phyloP scores from a whole-genome alignment of 2,888 invertebrate genomes.

The Polymixis flavicincta region DNA sequence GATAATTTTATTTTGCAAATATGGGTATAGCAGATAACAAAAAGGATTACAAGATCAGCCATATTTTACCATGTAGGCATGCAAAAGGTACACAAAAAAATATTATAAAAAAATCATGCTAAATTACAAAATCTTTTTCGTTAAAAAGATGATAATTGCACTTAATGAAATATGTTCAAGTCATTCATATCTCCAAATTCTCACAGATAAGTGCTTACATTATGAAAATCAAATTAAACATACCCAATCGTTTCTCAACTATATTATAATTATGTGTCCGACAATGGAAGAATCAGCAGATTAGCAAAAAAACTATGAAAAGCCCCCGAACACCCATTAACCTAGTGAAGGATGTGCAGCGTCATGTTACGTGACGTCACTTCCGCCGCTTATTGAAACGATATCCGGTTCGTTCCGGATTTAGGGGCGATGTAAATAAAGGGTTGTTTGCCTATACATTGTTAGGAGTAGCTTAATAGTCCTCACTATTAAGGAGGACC shows the following conservation, averaged over 20 bases:
- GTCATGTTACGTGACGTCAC: conserved; percentile 72
- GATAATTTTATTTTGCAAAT: too few relatives aligned
- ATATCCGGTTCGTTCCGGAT: conserved; percentile 76
- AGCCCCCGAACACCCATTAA: conserved; percentile 66
- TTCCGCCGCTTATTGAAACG: conserved; percentile 72
- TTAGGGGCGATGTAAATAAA: conserved; percentile 72
- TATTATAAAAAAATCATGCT: too few relatives aligned
- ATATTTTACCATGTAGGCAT: too few relatives aligned
- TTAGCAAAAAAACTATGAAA: conserved; percentile 50
- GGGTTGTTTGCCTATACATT: conserved; percentile 69
- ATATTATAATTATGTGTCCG: conserved; percentile 34
- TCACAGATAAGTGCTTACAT: conserved; percentile 12
- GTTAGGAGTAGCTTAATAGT: conserved; percentile 62
- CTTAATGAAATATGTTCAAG: background rate
- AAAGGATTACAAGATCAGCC: too few relatives aligned
- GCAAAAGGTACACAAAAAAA: too few relatives aligned
- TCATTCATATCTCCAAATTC: background rate
- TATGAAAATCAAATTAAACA: background rate
- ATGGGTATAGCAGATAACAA: too few relatives aligned
- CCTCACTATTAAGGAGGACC: conserved; percentile 32
- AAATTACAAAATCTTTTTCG: too few relatives aligned
- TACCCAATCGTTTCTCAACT: conserved; percentile 21
- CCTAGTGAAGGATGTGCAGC: conserved; percentile 71
- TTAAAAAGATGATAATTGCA: background rate
- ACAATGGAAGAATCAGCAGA: conserved; percentile 25